Base-by-base conservation (phyloP, 2,797 vertebrate species). In the Botia almorhae region DNA sequence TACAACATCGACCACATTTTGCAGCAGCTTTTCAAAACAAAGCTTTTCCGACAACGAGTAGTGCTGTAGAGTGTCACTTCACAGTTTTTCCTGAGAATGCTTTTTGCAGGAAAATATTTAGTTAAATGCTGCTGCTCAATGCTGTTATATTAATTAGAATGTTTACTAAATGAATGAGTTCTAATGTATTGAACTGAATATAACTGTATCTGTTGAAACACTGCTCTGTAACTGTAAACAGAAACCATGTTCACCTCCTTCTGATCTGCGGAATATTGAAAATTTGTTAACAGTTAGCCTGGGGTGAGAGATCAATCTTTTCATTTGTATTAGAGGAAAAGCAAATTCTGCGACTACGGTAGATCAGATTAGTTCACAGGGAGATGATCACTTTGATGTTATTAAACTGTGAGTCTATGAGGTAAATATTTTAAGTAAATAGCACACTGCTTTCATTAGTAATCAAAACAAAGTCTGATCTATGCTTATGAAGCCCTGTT, bases 391-490 rank as follows among this genome's bases (percentile, higher is more conserved):
- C 39, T 23, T 16, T 17, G 16, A 69, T 69, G 56, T 56, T 33
- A 29, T 56, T 69, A 69, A 56, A 58, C 64, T 69, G 33, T n/a
- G 16, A 61, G 56, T 63, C 60, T 51, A 19, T 50, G 23, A 36
- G n/a, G 46, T 53, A 76, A 33, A 69, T 21, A 53, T 58, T 76
- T 81, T 55, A 26, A 19, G 17, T 64, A 73, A 64, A 81, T 43
- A 14, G 16, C 50, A 82, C 39, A 51, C 14, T 4, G 21, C 61
- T 69, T 78, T 14, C 33, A 76, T 76, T 61, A 80, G 69, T 64
- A 63, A 82, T 78, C 53, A 70, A 36, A 82, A 60, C 48, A 67
- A 61, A 80, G 26, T 17, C 65, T 53, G 23, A 50, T 71, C 10
- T 53, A 39, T 67, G 75, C 26, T 75, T 61, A 70, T 65, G 43